phyloP scores from a whole-genome alignment of 2,113 vertebrate genomes.

The Phaethon lepturus region DNA sequence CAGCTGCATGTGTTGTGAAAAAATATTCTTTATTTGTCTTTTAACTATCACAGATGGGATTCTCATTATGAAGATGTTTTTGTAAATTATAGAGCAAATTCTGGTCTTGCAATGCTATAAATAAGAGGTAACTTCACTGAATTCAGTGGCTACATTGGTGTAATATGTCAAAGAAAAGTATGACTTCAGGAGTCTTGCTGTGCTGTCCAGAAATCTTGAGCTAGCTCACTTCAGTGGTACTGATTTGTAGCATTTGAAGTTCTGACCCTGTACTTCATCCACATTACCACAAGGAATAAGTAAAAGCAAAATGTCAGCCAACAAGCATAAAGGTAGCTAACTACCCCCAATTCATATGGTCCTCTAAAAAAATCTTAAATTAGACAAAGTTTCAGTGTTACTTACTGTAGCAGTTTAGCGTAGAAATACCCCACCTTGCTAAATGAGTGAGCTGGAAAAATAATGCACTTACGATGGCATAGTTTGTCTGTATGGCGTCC shows the following conservation, averaged over 20 bases:
- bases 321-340: background rate
- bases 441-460: background rate
- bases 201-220: background rate
- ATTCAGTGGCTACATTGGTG: background rate
- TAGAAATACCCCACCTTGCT: background rate
- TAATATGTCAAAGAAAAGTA: background rate
- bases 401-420: background rate
- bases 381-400: background rate
- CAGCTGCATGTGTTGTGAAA: background rate
- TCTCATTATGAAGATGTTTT: background rate
- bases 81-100: background rate
- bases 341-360: background rate
- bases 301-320: conserved; percentile 26
- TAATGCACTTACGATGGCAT: too few species aligned
- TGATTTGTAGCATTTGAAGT: background rate
- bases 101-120: background rate
- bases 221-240: background rate
- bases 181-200: background rate
- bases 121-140: background rate
- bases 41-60: too few species aligned
- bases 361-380: background rate
- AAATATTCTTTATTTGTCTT: background rate
- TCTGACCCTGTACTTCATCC: background rate
- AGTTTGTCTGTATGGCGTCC: background rate
- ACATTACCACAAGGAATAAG: background rate